Evolutionary conservation across 2,888 invertebrate genomes (phyloP), one percentile per base, ranked within the genome.

Genomic region (Agonopterix arenella): DNA sequence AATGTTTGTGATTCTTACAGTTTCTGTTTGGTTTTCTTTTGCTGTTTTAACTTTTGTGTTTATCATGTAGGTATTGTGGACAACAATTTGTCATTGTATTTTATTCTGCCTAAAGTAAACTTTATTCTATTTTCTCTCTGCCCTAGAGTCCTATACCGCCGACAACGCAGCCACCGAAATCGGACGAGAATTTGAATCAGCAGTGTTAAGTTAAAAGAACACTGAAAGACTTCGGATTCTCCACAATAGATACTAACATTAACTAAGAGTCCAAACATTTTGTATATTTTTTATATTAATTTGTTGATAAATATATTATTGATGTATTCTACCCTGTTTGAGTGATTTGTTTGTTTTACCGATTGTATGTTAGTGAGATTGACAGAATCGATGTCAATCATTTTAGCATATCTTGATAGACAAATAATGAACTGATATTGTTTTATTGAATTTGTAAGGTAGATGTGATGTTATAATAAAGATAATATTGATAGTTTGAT

Each of bases 111-210:
- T 40, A 40, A 40, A 40, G 10, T 40, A 40, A n/a, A 40, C 11
- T 9, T 43, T n/a, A 16, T 49, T 57, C 68, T 62, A 73, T 68
- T 79, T 80, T 80, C 80, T 84, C 60, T 61, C 28, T 28, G 28
- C 28, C 64, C 55, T 90, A 94, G 94, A 94, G 93, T 88, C 94
- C 94, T 70, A 85, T 92, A 75, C 93, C 93, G 73, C 90, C 89
- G 65, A 79, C 80, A 67, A 80, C 82, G 76, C 90, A 88, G 76
- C 85, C 84, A 71, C 92, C 92, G 73, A 92, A 92, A 69, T 91
- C 93, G 65, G 94, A 94, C 76, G 94, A 93, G 79, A 94, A 94
- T 89, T 90, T 94, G 85, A 94, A 94, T 85, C 92, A 93, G 72
- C 91, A 92, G 72, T 90, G 84, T 84, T 90, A 46, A 36, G 40